Base-by-base conservation (phyloP, 2,888 invertebrate species). In the Zaprionus obscuricornis region DNA sequence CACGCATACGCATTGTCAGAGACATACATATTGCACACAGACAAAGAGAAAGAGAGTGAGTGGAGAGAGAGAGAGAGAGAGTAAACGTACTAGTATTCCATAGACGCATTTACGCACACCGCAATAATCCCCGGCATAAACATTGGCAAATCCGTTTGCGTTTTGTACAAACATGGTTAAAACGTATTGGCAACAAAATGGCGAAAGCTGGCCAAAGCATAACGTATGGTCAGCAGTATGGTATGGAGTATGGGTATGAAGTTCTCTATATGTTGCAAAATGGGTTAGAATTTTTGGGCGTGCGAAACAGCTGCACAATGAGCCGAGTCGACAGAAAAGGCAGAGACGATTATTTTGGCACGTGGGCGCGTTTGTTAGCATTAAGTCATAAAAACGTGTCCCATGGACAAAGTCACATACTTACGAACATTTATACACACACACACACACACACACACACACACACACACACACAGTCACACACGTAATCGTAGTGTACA, bases 341-440 rank as follows among this genome's bases (percentile, higher is more conserved):
- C 72, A 68, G n/a, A n/a, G 82, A 72, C 82, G 86, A 86, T 85
- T 84, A 86, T 86, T 86, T 82, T 74, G 85, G 86, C 86, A 86
- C 84, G 82, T 86, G 81, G 86, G 66, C 84, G 86, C 81, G 81
- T 85, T 82, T 82, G 81, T 83, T 74, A 84, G 85, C 86, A 82
- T 84, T 85, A 82, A 82, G 86, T 82, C 82, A 82, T 82, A 82
- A 85, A 85, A 82, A 81, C 86, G 82, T 82, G 86, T 81, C 74
- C 73, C 79, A 83, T 60, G 75, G 59, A 62, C 64, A 54, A 46
- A 59, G 26, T 39, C 57, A n/a, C 70, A 55, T 46, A 52, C 52
- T 16, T 42, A 45, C 11, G 8, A 33, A 36, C 54, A 18, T 39
- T 11, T 20, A 31, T 29, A 46, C 17, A 34, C 29, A 43, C 8